phyloP scores from a whole-genome alignment of 2,797 vertebrate genomes.

The Enteromius argenteus region DNA sequence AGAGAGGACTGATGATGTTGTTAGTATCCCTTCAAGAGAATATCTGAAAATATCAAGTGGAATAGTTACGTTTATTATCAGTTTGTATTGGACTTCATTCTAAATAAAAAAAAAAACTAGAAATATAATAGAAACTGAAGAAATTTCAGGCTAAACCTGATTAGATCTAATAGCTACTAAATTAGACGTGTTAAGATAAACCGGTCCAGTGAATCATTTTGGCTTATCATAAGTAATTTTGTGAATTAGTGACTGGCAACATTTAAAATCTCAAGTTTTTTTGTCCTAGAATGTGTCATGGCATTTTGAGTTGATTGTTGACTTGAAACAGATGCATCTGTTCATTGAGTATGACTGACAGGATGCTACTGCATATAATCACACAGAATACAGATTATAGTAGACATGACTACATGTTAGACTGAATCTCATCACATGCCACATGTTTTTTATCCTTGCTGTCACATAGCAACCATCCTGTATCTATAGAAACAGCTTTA shows the following conservation, averaged over 20 bases:
- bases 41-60: background rate
- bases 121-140: background rate
- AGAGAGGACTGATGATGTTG: background rate
- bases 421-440: slow-evolving; percentile 52
- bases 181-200: background rate
- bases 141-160: background rate
- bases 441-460: slow-evolving; percentile 52
- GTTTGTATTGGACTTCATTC: background rate
- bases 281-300: background rate
- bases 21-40: background rate
- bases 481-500: slow-evolving; percentile 76
- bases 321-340: background rate
- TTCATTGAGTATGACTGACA: slow-evolving; percentile 13
- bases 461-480: slow-evolving; percentile 76
- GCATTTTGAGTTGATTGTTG: background rate
- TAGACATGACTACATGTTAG: slow-evolving; percentile 36
- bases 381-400: slow-evolving; percentile 47
- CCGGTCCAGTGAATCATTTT: no score
- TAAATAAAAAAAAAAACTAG: background rate
- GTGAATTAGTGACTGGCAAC: background rate
- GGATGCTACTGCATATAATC: slow-evolving; percentile 35
- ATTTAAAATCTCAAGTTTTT: background rate
- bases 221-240: no score
- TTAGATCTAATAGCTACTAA: background rate
- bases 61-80: background rate